Percentiles rank a stretch among this genome's conserved stretches.
phyloP scores from a whole-genome alignment of 2,797 vertebrate genomes.

The Coregonus ussuriensis region DNA sequence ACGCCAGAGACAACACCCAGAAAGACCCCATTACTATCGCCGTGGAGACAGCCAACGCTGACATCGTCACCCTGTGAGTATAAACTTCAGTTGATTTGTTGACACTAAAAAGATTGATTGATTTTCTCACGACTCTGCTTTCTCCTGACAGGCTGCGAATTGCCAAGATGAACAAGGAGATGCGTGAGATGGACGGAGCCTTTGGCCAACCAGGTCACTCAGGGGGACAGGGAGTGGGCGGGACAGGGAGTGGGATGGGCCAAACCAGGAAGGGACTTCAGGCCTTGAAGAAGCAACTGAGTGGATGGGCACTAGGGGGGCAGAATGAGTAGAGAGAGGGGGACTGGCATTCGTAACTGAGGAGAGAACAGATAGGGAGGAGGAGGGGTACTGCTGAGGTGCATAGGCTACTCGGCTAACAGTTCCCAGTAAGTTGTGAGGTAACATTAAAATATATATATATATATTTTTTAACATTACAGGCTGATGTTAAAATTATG shows the following conservation, averaged over 20 bases:
- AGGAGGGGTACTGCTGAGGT: background rate
- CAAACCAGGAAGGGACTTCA: constrained; percentile 74
- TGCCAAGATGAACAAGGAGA: constrained; percentile 89
- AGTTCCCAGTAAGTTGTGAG: background rate
- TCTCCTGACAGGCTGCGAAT: constrained; percentile 78
- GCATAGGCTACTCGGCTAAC: background rate
- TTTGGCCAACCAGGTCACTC: constrained; percentile 87
- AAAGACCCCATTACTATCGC: constrained; percentile 90
- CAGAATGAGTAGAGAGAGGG: constrained; percentile 53
- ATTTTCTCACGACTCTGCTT: constrained; percentile 5
- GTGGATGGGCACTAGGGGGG: constrained; percentile 70
- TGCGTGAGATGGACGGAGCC: constrained; percentile 86
- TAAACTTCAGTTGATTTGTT: background rate
- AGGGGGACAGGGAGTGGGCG: constrained; percentile 56
- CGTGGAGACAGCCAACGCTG: constrained; percentile 84
- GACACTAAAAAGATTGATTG: background rate
- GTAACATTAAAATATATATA: background rate
- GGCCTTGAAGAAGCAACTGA: constrained; percentile 75
- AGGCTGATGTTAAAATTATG: background rate
- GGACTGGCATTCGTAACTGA: background rate
- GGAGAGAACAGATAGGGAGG: background rate
- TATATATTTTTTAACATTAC: background rate
- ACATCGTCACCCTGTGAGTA: constrained; percentile 92
- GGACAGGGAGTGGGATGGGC: constrained; percentile 46
- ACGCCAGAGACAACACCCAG: constrained; percentile 78